Base-by-base conservation (phyloP, 2,888 invertebrate species). In the Sycophila texana region DNA sequence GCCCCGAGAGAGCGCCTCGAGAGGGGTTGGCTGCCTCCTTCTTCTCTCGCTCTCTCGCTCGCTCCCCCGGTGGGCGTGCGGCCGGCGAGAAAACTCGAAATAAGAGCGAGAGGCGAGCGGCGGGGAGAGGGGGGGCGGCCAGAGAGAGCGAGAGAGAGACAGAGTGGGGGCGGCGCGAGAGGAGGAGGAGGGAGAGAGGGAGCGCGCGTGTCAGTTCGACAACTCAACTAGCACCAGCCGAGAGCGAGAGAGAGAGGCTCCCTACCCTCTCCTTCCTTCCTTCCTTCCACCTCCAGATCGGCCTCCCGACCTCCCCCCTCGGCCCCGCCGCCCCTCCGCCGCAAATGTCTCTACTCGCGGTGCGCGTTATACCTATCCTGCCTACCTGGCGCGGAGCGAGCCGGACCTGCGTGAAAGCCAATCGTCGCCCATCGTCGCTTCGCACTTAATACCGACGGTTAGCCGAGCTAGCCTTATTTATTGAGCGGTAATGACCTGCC, bases 171-270 rank as follows among this genome's bases (percentile, higher is more conserved):
- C 63, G 49, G 18, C 14, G 39, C 65, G 70, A 74, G 75, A 74
- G 68, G 81, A 84, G 82, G 80, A 78, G 80, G 83, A 84, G 82
- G 16, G 53, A 53, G 83, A 60, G 58, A 67, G 84, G 85, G 86
- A 84, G 82, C 73, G 86, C 89, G 88, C 89, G 90, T 90, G 90
- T 90, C 90, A 90, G 89, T 87, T 89, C 89, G 90, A 90, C 90
- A 90, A 90, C 90, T 90, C 90, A 90, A 90, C 90, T 90, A 90
- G 90, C 90, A 88, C 89, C 87, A 76, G 66, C 30, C 55, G 53
- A n/a, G 57, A 49, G 70, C 60, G 60, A 67, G 51, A 16, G 51
- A 67, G 72, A 63, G 47, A 61, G 77, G 47, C 71, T 26, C 73
- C 81, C 82, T 83, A n/a, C 83, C 81, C 80, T 83, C 82, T 73